These are phyloP conservation scores for Prosopocoilus inquinatus DNA, from an alignment of 2,888 invertebrate genomes.

Conservation along the genomic window DNA sequence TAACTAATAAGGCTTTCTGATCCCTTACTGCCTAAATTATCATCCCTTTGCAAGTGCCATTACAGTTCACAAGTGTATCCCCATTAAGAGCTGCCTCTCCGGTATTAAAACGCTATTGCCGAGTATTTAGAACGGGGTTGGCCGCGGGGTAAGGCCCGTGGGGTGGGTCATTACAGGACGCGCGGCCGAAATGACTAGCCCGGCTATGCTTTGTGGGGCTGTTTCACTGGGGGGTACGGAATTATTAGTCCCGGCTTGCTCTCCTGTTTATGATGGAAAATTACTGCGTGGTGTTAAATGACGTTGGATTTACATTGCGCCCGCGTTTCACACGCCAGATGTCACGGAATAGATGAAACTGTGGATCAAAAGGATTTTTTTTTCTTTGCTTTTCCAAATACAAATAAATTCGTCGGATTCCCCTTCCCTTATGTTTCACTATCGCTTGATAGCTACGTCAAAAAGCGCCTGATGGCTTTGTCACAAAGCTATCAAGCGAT, in stretches of 20 bases:
- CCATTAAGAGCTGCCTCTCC: constrained; percentile 30
- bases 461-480: too few species aligned
- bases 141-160: constrained; percentile 8
- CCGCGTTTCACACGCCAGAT: too few species aligned
- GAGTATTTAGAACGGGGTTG: constrained; percentile 29
- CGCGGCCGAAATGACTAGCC: constrained; percentile 23
- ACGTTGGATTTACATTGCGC: constrained; percentile 11
- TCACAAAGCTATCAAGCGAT: too few species aligned
- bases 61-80: constrained; percentile 22
- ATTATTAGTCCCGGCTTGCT: constrained; percentile 15
- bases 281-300: constrained; percentile 20
- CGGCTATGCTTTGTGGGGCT: constrained; percentile 15
- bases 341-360: too few species aligned
- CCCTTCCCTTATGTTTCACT: too few species aligned
- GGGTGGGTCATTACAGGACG: constrained; percentile 25
- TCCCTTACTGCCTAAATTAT: not conserved
- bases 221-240: constrained; percentile 6
- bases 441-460: too few species aligned
- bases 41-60: not conserved
- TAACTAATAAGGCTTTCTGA: too few species aligned
- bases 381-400: too few species aligned
- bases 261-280: constrained; percentile 29
- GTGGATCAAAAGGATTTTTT: too few species aligned
- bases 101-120: constrained; percentile 36
- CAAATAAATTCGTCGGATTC: too few species aligned